Evolutionary conservation across 2,797 vertebrate genomes (phyloP), one percentile per base, ranked within the genome.

Genomic region (Betta splendens): DNA sequence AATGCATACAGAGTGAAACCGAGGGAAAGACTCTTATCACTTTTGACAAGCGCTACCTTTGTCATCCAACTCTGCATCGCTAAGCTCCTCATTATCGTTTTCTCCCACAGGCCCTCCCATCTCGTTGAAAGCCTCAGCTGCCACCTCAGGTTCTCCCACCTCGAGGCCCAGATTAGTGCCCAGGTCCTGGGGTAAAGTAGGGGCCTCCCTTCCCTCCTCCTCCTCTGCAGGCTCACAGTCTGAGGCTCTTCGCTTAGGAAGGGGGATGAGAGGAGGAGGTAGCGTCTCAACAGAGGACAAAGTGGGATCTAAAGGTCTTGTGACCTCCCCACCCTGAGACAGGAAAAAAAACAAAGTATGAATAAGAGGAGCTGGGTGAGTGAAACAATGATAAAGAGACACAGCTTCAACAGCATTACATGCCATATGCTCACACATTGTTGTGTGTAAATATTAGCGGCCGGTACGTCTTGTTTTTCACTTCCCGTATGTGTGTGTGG

Each of bases 201-300:
- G 87, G 7, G 84, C 88, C 72, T 92, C 89, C 15, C 60, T 79
- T 9, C 93, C 93, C 18, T 69, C 73, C 72, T 93, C 91, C 61
- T 93, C 92, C 37, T 92, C 91, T 0, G 84, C 87, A 0, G 85
- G 78, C 36, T 89, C 83, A 59, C 87, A 89, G 78, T 90, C 88
- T 0, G 88, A 89, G 13, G 67, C 62, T 45, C 83, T 80, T 1
- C 90, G 84, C 67, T 89, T 73, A 1, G 92, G 93, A 3, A 94
- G 85, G 7, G 94, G 95, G 66, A 94, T 93, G 61, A 96, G 92
- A 46, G 95, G 95, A 0, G 94, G 89, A 1, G 94, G 94, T 46
- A 96, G 88, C 26, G 88, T 35, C 2, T 69, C 69, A 0, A 64
- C 48, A 3, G 87, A 76, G 2, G 75, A 68, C 21, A 77, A 51